Base-by-base conservation (phyloP, 2,888 invertebrate species). In the Nephrotoma appendiculata region DNA sequence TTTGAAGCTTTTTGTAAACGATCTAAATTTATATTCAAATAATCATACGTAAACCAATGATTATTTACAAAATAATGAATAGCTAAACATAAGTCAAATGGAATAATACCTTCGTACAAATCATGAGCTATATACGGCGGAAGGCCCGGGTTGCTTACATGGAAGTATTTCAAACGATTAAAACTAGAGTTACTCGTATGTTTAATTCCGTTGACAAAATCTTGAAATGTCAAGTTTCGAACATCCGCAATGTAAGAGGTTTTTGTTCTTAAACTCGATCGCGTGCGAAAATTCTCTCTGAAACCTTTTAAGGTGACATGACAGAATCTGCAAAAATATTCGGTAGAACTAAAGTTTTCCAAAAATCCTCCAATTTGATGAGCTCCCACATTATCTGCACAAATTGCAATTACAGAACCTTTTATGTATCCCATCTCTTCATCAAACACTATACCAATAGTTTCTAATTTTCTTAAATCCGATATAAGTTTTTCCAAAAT, bases 71-170 rank as follows among this genome's bases (percentile, higher is more conserved):
- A 84, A 84, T 84, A 84, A 84, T 84, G 42, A 6, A 84, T 4
- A 5, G 42, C 84, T 43, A 84, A 84, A 7, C 42, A 84, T 4
- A 84, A 5, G 7, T 84, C 42, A 15, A 42, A 84, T 42, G 43
- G 2, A 84, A 84, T 84, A 15, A 84, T 7, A 41, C 42, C 42
- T 84, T 84, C 89, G 44, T 88, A 89, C 6, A 90, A 57, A 87
- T 89, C 89, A 87, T 90, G 89, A 0, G 88, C 88, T n/a, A 89
- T 83, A 84, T 89, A 89, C 7, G 90, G 89, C 42, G 89, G 88
- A 31, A 89, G 87, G 6, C 89, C 89, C 5, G 88, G 88, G 52
- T 86, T 87, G 86, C 88, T 88, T 83, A 89, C 89, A 87, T 90
- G 89, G 87, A 87, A 90, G 88, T 88, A 87, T 83, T 87, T 71